Base-by-base conservation (phyloP, 2,113 vertebrate species). In the Eudyptes chrysolophus region DNA sequence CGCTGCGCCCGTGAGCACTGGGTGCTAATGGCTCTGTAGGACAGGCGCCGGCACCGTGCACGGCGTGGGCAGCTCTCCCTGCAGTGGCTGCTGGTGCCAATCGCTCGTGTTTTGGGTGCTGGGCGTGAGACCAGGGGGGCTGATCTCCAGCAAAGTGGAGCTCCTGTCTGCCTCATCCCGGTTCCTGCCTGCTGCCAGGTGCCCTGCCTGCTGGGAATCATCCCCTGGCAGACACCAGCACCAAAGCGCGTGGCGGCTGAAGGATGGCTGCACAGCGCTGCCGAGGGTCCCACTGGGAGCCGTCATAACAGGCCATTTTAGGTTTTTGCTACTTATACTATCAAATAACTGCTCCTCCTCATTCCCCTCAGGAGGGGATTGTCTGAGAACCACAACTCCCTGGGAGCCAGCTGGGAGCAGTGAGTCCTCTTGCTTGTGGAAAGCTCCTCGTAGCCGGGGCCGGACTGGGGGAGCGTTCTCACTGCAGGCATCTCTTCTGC, bases 61-160 rank as follows among this genome's bases (percentile, higher is more conserved):
- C 0, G 24, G 8, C 1, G 2, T 4, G 22, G 62, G 55, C 75
- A 61, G 74, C 32, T 10, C 42, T 65, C 62, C 29, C 3, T 0
- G 24, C 57, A 4, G 72, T 0, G 0, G 6, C 51, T 61, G 40
- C 42, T 6, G 2, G 30, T 12, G 60, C 58, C 0, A 0, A 1
- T 5, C 20, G 5, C 18, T 75, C 3, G 0, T 16, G 26, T 12
- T 84, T 46, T 61, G 51, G 34, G 64, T 44, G 36, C 75, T 54
- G 46, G 46, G 16, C 1, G 4, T 74, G 54, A 74, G 84, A 32
- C 7, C 0, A 0, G 16, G 10, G 34, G 22, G 4, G 13, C 9
- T 77, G 64, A 84, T 44, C 65, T 60, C 17, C 66, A 42, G 44
- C 8, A 11, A 26, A 48, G 32, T 9, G 6, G 65, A 84, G 74